phyloP scores from a whole-genome alignment of 2,888 invertebrate genomes.

The Scrobipalpa atriplicella region DNA sequence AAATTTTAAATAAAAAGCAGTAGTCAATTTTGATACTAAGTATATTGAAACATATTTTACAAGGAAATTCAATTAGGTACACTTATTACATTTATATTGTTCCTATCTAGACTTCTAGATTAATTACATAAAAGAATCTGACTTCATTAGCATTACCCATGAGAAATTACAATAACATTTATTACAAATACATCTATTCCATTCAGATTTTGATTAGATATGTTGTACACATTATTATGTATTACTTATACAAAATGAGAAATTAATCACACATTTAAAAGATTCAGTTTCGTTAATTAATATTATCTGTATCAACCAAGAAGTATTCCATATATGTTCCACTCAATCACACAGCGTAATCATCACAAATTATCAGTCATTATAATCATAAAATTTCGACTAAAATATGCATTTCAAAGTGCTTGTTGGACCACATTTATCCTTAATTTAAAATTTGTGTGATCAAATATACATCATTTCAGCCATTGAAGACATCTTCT shows the following conservation, averaged over 20 bases:
- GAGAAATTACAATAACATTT: not conserved
- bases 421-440: slow-evolving; percentile 18
- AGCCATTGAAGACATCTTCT: slow-evolving; percentile 98
- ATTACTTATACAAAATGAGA: not conserved
- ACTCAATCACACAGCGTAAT: slow-evolving; percentile 19
- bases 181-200: slow-evolving; percentile 7
- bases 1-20: not conserved
- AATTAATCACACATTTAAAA: slow-evolving; percentile 14
- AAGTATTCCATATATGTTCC: not conserved
- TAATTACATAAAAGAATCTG: slow-evolving; percentile 6
- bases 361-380: slow-evolving; percentile 22
- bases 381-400: slow-evolving; percentile 11
- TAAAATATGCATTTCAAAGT: not conserved
- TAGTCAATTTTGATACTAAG: slow-evolving; percentile 4
- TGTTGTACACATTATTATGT: slow-evolving; percentile 15
- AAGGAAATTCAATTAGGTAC: slow-evolving; percentile 22
- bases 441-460: not conserved
- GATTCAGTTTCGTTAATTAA: not conserved
- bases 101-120: slow-evolving; percentile 18
- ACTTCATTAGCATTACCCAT: slow-evolving; percentile 8
- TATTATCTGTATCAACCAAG: not conserved
- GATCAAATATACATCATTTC: slow-evolving; percentile 97
- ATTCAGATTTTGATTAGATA: slow-evolving; percentile 16
- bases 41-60: slow-evolving; percentile 12
- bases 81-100: slow-evolving; percentile 24